These are phyloP conservation scores for Lepus timidus DNA, from an alignment of 2,113 vertebrate genomes.

Conservation along the genomic window DNA sequence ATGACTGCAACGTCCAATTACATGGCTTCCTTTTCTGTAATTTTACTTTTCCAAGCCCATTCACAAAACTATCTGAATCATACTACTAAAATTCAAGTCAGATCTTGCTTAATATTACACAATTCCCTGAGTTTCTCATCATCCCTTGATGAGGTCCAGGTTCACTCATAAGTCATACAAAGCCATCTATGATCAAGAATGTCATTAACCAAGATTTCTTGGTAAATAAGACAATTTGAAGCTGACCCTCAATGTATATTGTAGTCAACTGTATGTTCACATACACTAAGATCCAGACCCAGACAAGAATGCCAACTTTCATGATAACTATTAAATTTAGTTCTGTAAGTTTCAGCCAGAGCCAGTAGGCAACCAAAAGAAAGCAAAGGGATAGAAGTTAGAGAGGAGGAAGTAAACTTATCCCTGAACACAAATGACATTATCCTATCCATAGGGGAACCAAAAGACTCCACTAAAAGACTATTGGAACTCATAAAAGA, in stretches of 20 bases:
- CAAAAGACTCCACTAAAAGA: too few species aligned
- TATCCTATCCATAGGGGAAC: too few species aligned
- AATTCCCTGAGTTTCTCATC: not conserved
- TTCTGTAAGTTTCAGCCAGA: too few species aligned
- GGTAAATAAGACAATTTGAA: not conserved
- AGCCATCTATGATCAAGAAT: not conserved
- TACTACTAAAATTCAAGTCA: not conserved
- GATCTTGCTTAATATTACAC: not conserved
- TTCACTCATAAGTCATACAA: not conserved
- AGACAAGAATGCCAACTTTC: too few species aligned
- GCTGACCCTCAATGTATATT: not conserved
- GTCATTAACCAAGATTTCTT: not conserved
- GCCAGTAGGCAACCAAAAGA: too few species aligned
- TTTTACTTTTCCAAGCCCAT: not conserved
- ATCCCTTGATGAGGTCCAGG: not conserved
- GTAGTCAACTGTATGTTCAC: not conserved
- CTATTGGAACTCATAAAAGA: too few species aligned
- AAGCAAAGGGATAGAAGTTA: too few species aligned
- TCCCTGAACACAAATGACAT: too few species aligned
- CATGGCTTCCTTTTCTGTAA: not conserved
- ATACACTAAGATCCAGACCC: not conserved
- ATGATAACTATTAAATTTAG: too few species aligned
- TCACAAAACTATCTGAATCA: not conserved
- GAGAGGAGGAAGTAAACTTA: too few species aligned
- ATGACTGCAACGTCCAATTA: not conserved